Conservation (phyloP, 2,797 vertebrate species). For the Takifugu ocellatus region DNA sequence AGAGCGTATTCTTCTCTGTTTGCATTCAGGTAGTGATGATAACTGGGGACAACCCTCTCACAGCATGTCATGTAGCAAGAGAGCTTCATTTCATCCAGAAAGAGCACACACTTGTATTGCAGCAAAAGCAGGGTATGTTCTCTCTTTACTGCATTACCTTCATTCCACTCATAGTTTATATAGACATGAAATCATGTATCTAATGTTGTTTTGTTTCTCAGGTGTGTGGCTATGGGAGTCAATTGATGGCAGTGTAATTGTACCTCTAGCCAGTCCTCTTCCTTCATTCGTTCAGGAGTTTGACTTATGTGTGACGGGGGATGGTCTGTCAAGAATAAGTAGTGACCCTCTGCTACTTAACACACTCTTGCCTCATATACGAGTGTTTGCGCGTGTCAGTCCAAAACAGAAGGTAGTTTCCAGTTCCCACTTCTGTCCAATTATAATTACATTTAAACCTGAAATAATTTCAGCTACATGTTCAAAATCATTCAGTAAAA, state of each 20-base stretch:
- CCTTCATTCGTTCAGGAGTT: constrained; percentile 69
- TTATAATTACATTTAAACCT: not conserved
- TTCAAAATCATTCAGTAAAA: too few species aligned
- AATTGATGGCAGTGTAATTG: constrained; percentile 75
- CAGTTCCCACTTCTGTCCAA: not conserved
- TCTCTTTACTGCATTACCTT: constrained; percentile 1
- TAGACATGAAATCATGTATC: too few species aligned
- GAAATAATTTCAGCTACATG: too few species aligned
- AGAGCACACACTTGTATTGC: constrained; percentile 85
- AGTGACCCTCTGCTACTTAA: constrained; percentile 73
- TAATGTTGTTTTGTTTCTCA: constrained; percentile 40
- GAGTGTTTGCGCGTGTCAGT: constrained; percentile 91
- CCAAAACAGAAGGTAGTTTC: constrained; percentile 92
- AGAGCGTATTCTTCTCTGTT: constrained; percentile 5
- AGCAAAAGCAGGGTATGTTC: constrained; percentile 74
- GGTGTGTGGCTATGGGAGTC: constrained; percentile 87
- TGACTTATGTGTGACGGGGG: constrained; percentile 90
- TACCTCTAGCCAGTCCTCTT: constrained; percentile 69
- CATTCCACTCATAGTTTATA: not conserved
- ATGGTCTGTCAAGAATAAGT: constrained; percentile 81
- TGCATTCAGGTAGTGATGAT: constrained; percentile 93
- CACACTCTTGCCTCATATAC: constrained; percentile 84
- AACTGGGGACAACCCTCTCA: constrained; percentile 94
- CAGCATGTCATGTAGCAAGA: constrained; percentile 92
- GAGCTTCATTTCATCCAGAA: constrained; percentile 92